Conservation (phyloP, 2,888 invertebrate species). For the Norana najaformis region DNA sequence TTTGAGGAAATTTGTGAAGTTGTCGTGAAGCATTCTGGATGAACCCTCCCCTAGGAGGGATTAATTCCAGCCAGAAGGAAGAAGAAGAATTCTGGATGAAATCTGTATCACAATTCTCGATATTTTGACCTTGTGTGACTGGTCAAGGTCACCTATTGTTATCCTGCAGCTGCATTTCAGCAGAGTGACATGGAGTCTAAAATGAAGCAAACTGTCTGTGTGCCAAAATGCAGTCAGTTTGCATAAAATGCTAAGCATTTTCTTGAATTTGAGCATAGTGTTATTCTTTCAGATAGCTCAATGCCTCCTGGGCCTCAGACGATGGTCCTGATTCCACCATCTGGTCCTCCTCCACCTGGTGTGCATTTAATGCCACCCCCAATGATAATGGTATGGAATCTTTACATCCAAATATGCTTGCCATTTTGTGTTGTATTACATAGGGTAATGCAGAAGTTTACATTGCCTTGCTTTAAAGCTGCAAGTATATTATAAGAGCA, state of each 20-base stretch:
- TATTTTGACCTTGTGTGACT: neutral
- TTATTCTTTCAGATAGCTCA: constrained; percentile 1
- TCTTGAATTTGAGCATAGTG: neutral
- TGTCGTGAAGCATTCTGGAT: too few relatives aligned
- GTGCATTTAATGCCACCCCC: neutral
- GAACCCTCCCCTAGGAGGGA: too few relatives aligned
- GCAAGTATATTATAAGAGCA: too few relatives aligned
- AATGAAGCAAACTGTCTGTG: neutral
- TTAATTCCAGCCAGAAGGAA: too few relatives aligned
- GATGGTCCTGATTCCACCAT: neutral
- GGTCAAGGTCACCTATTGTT: neutral
- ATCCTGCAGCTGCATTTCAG: neutral
- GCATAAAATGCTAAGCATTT: neutral
- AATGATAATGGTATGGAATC: neutral
- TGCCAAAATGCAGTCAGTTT: neutral
- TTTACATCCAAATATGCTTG: neutral
- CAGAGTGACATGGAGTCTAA: neutral
- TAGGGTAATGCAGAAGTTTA: neutral
- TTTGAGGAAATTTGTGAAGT: too few relatives aligned
- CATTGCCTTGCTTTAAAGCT: neutral
- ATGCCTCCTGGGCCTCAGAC: neutral
- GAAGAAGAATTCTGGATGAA: too few relatives aligned
- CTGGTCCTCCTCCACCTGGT: neutral
- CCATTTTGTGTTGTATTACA: neutral
- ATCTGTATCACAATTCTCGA: too few relatives aligned